Evolutionary conservation across 1,140 invertebrate species (phyloP).

Genomic region (Tyrophagus putrescentiae): DNA sequence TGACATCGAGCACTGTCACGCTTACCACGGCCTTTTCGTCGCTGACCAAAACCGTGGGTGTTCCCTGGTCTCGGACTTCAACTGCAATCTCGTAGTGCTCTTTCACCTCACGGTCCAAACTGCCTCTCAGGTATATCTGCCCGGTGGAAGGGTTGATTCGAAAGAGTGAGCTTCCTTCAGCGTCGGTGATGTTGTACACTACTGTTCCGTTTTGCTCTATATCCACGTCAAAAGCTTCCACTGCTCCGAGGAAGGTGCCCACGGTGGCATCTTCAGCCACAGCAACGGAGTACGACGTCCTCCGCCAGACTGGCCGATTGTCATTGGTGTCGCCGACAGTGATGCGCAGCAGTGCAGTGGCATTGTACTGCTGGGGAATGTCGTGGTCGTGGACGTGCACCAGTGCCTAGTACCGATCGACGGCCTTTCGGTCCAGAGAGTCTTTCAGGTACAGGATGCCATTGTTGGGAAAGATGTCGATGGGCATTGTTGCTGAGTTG

Average conservation of each 20-base stretch:
- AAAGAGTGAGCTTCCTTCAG: conserved; percentile 24
- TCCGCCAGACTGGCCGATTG: conserved; percentile 65
- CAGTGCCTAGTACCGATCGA: conserved; percentile 55
- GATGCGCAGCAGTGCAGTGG: conserved; percentile 59
- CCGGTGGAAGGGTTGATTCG: conserved; percentile 43
- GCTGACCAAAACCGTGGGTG: conserved; percentile 45
- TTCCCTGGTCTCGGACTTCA: conserved; percentile 69
- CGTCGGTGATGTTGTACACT: conserved; percentile 43
- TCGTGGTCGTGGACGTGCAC: conserved; percentile 77
- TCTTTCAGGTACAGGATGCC: conserved; percentile 64
- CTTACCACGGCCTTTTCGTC: conserved; percentile 49
- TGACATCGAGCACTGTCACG: conserved; percentile 75
- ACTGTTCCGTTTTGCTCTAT: conserved; percentile 65
- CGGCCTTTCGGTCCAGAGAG: conserved; percentile 59
- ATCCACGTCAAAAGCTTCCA: conserved; percentile 65
- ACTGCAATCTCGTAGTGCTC: conserved; percentile 61
- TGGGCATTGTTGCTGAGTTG: conserved; percentile 32
- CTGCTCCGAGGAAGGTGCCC: conserved; percentile 56
- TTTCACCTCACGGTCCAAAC: conserved; percentile 65
- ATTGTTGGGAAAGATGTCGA: conserved; percentile 70
- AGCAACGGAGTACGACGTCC: conserved; percentile 56
- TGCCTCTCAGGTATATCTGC: conserved; percentile 31
- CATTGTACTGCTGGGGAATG: conserved; percentile 53
- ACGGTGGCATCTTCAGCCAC: conserved; percentile 70
- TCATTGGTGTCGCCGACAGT: conserved; percentile 81